Evolutionary conservation across 2,797 vertebrate genomes (phyloP).

Genomic region (Trachurus trachurus): DNA sequence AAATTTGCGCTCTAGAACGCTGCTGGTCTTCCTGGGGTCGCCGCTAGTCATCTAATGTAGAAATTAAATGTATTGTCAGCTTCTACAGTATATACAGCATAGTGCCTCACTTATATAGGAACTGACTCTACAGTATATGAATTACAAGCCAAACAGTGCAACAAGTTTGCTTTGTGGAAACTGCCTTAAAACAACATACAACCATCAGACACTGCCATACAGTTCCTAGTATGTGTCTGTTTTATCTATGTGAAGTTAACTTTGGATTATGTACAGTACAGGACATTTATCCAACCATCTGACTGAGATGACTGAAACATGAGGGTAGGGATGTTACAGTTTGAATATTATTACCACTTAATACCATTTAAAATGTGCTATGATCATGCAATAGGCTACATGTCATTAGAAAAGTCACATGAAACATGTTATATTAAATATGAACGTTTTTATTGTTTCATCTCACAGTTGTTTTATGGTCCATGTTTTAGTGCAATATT

Average conservation of each 20-base stretch:
- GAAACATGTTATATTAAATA: no score
- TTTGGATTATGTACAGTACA: no score
- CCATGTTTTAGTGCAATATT: no score
- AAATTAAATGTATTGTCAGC: not conserved
- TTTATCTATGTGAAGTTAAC: no score
- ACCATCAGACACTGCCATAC: not conserved
- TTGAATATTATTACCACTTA: not conserved
- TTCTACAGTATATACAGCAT: not conserved
- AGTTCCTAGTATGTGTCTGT: no score
- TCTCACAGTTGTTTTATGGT: not conserved
- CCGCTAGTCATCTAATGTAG: no score
- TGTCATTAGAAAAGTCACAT: no score
- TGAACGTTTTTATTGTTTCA: not conserved
- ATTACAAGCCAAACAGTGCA: not conserved
- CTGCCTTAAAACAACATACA: not conserved
- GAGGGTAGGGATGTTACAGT: not conserved
- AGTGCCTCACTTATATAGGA: not conserved
- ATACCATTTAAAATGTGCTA: not conserved
- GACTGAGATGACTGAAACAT: no score
- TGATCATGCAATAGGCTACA: not conserved
- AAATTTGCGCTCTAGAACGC: no score
- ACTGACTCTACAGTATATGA: not conserved
- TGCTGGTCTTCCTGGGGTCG: no score
- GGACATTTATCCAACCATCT: no score
- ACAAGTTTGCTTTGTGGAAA: not conserved